Conservation (phyloP, 2,888 invertebrate genomes). For the Phyllotreta cruciferae region DNA sequence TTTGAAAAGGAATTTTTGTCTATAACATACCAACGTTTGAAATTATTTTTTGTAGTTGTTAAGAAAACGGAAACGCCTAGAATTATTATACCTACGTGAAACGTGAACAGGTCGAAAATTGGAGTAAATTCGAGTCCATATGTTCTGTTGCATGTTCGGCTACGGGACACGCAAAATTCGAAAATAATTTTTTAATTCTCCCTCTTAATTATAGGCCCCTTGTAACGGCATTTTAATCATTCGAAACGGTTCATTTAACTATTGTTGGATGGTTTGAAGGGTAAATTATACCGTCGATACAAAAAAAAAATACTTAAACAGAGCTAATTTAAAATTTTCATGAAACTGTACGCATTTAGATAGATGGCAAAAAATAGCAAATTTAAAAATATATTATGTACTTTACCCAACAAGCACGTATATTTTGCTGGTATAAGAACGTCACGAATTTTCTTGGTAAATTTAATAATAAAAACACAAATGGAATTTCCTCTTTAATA, state of each 20-base stretch:
- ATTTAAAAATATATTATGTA: background rate
- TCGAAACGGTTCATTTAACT: constrained; percentile 12
- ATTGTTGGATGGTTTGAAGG: background rate
- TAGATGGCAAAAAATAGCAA: background rate
- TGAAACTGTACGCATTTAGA: background rate
- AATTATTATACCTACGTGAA: background rate
- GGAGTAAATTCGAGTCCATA: constrained; percentile 6
- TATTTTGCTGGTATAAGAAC: background rate
- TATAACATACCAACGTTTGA: too few species aligned
- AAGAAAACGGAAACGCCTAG: too few species aligned
- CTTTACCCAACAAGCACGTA: too few species aligned
- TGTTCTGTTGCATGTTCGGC: constrained; percentile 5
- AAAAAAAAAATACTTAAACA: too few species aligned
- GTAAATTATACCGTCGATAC: too few species aligned
- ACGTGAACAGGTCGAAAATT: constrained; percentile 5
- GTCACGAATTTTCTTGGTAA: constrained; percentile 26
- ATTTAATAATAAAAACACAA: constrained; percentile 29
- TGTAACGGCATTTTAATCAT: constrained; percentile 13
- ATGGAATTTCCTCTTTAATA: constrained; percentile 40
- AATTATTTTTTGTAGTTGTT: too few species aligned
- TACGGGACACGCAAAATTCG: constrained; percentile 1
- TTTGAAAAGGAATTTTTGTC: too few species aligned
- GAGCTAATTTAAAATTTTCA: background rate
- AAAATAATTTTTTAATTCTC: constrained; percentile 13
- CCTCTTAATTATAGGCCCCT: constrained; percentile 2